Evolutionary conservation across 2,113 vertebrate genomes (phyloP).

Genomic region (Perca flavescens): DNA sequence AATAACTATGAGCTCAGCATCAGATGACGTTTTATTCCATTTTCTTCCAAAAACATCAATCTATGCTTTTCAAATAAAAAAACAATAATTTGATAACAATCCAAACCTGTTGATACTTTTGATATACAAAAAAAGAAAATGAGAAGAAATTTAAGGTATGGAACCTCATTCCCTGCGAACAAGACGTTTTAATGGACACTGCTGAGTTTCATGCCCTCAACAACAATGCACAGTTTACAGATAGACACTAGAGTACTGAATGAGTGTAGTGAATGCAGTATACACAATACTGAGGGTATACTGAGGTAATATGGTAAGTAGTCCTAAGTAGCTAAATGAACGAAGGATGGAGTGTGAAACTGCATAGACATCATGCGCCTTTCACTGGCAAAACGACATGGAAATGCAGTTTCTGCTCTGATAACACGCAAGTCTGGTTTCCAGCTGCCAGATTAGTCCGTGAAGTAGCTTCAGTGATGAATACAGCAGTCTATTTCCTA

Average conservation of each 20-base stretch:
- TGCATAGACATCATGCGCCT: conserved; percentile 47
- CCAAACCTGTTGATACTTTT: conserved; percentile 71
- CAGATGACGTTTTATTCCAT: conserved; percentile 79
- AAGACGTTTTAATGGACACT: conserved; percentile 61
- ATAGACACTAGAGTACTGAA: conserved; percentile 48
- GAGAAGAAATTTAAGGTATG: conserved; percentile 59
- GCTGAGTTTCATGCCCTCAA: conserved; percentile 69
- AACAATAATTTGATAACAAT: conserved; percentile 71
- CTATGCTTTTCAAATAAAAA: conserved; percentile 74
- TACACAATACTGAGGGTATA: conserved; percentile 52
- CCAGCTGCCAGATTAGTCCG: conserved; percentile 26
- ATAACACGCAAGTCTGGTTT: conserved; percentile 50
- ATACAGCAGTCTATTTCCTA: not conserved
- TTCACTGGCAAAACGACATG: conserved; percentile 27
- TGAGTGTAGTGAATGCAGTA: conserved; percentile 36
- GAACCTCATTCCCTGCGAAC: conserved; percentile 65
- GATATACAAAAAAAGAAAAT: conserved; percentile 67
- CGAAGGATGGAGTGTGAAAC: conserved; percentile 43
- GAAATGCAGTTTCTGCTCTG: conserved; percentile 48
- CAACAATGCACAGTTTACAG: conserved; percentile 63
- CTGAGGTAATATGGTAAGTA: conserved; percentile 59
- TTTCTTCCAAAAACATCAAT: conserved; percentile 80
- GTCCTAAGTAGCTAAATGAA: conserved; percentile 32
- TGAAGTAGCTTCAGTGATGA: conserved; percentile 30
- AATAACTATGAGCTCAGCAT: conserved; percentile 60